A percentile compares a stretch with the other conserved stretches of the same genome.
These are phyloP conservation scores for human DNA, from an alignment of 2,113 vertebrate species.

Conservation along the genomic window DNA sequence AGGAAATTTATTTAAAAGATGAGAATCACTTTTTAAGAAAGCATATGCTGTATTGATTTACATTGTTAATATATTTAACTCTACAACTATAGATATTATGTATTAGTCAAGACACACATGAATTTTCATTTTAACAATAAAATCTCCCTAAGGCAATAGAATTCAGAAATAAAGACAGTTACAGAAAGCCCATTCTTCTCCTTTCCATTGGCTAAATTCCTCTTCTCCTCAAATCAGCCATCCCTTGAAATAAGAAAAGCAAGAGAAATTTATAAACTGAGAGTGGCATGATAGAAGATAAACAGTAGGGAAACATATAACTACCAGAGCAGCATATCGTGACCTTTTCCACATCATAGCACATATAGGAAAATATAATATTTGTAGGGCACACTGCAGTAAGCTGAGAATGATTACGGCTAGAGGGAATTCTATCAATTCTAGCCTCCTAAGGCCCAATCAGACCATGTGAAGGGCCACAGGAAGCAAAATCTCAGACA, in stretches of 20 bases:
- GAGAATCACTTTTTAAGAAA: neutral
- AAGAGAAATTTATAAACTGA: neutral
- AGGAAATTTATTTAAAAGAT: neutral
- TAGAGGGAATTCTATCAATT: neutral
- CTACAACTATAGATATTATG: neutral
- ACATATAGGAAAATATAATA: neutral
- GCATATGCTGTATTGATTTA: neutral
- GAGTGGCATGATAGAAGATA: neutral
- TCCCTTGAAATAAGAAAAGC: neutral
- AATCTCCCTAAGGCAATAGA: neutral
- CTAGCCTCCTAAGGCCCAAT: neutral
- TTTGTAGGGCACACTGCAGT: neutral
- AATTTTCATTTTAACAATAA: slow-evolving; percentile 41
- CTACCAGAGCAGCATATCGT: neutral
- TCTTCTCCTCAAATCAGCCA: neutral
- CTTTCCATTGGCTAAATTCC: neutral
- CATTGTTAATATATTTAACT: neutral
- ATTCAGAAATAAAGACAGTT: neutral
- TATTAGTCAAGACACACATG: neutral
- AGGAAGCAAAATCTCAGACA: neutral
- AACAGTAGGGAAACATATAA: neutral
- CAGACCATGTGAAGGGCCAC: neutral
- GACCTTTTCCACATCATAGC: neutral
- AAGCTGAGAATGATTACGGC: neutral
- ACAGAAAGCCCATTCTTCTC: neutral